A percentile compares a stretch with the other conserved stretches of the same genome.
Conservation (phyloP, 1,140 invertebrate species). For the Drosophila suzukii region DNA sequence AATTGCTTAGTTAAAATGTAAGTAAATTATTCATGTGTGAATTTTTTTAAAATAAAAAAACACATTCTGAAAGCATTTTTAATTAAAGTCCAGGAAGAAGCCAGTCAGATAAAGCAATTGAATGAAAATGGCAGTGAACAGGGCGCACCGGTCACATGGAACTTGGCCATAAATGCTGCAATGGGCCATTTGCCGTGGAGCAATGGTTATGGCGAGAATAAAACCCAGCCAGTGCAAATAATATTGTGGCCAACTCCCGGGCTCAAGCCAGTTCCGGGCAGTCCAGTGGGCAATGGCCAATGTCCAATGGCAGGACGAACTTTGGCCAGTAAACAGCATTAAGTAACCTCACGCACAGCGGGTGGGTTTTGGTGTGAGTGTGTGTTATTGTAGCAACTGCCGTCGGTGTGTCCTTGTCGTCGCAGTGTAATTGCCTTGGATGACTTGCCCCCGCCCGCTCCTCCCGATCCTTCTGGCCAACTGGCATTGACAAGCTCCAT, state of each 20-base stretch:
- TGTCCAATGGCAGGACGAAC: conserved; percentile 54
- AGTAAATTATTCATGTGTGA: too few species aligned
- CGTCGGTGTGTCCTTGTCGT: conserved; percentile 60
- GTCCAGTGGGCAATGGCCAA: conserved; percentile 9
- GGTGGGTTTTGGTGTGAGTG: conserved; percentile 3
- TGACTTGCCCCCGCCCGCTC: conserved; percentile 10
- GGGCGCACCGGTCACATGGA: not conserved
- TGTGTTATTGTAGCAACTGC: conserved; percentile 72
- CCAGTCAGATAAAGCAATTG: conserved; percentile 38
- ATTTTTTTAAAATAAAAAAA: not conserved
- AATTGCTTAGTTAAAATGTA: too few species aligned
- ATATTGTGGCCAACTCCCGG: conserved; percentile 74
- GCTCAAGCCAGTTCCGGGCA: conserved; percentile 49
- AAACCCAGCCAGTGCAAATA: conserved; percentile 73
- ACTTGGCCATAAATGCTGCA: conserved; percentile 38
- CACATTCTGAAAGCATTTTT: conserved; percentile 9
- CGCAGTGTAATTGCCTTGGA: conserved; percentile 72
- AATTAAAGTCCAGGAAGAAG: conserved; percentile 34
- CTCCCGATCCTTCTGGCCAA: conserved; percentile 18
- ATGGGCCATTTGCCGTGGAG: conserved; percentile 45
- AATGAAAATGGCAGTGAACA: conserved; percentile 9
- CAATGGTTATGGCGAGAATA: conserved; percentile 50
- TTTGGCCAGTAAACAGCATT: conserved; percentile 59
- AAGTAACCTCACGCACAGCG: conserved; percentile 68
- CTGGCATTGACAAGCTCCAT: conserved; percentile 77